A percentile compares a stretch with the other conserved stretches of the same genome.
These are phyloP conservation scores for Diuraphis noxia DNA, from an alignment of 1,140 invertebrate species.

Conservation along the genomic window DNA sequence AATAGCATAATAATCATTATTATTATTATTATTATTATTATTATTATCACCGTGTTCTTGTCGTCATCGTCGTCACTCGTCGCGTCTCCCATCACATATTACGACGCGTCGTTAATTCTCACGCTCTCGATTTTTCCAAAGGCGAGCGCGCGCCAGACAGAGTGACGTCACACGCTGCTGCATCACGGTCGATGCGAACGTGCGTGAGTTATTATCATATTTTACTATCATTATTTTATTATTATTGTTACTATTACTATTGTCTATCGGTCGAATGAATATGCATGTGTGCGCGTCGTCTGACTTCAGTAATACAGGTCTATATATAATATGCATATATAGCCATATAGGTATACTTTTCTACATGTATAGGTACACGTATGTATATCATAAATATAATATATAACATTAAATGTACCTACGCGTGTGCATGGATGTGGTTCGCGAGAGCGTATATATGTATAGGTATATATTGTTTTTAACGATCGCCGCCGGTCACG, in stretches of 20 bases:
- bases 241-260: slow-evolving; percentile 7
- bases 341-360: no score
- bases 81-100: neutral
- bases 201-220: neutral
- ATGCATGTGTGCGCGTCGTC: no score
- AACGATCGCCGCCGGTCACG: slow-evolving; percentile 37
- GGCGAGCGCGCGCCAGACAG: neutral
- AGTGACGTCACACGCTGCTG: neutral
- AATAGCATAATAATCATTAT: neutral
- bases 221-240: neutral
- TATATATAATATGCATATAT: no score
- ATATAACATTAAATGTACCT: no score
- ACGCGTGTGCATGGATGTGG: neutral
- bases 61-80: neutral
- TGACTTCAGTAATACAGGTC: neutral
- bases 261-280: slow-evolving; percentile 8
- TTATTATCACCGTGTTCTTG: neutral
- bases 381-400: neutral
- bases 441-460: neutral
- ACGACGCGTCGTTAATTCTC: slow-evolving; percentile 22
- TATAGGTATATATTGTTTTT: neutral
- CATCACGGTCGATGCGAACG: neutral
- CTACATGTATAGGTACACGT: no score
- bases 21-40: no score
- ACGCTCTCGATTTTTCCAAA: slow-evolving; percentile 47